Base-by-base conservation (phyloP, 2,797 vertebrate species). In the Balearica regulorum region DNA sequence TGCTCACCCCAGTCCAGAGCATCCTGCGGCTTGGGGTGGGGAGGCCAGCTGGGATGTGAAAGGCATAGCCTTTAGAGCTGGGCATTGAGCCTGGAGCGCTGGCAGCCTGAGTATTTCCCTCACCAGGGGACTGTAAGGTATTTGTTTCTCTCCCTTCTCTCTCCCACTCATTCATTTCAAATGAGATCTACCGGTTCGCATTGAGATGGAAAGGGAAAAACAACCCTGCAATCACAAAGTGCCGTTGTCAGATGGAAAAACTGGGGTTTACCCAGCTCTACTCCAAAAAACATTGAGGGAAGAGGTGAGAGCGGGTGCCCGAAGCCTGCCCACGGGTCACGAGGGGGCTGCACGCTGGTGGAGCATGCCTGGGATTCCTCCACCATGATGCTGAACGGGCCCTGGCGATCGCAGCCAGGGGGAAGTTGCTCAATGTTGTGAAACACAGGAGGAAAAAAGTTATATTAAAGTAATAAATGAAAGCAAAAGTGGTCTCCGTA, bases 321-420 rank as follows among this genome's bases (percentile, higher is more conserved):
- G 25, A 57, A 79, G 81, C 54, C 93, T 96, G 87, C 83, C 72
- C 69, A 28, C 12, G 13, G 81, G 87, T 94, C 84, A 86, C 2
- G 20, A 94, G 75, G 61, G 46, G 91, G 81, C 88, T 96, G 94
- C 58, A 28, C 20, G 9, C 71, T 87, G 76, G 72, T 70, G 78
- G 90, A 94, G 31, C 72, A 84, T 95, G 87, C 90, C 90, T 97
- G 87, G 85, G 93, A 97, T 97, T 97, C 95, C 93, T 96, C 83
- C 33, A 3, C 75, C 44, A 1, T 84, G 44, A 83, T 80, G 68
- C 82, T 29, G 13, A 96, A 90, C 11, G 8, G 68, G 62, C 72
- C 89, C 80, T 55, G 93, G 94, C 46, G 5, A 91, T 80, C 26
- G 3, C 82, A 83, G 86, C 73, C 77, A 85, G 71, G 18, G 70